phyloP scores from a whole-genome alignment of 2,797 vertebrate genomes.

The Acanthurus tractus region DNA sequence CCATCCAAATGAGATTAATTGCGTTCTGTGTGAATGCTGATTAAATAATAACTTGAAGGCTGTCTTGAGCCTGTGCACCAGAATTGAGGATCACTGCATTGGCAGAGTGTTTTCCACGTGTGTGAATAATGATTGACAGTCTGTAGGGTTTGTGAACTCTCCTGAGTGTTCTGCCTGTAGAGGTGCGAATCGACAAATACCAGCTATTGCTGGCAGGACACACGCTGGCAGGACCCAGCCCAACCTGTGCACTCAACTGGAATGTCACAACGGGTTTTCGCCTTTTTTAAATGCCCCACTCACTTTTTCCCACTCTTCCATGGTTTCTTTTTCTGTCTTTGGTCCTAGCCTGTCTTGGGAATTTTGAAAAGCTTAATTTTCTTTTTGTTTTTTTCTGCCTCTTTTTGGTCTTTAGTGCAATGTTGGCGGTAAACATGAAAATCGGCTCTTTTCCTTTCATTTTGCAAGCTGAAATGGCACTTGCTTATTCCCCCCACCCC shows the following conservation, averaged over 20 bases:
- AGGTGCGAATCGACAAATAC: constrained; percentile 60
- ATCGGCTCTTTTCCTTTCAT: constrained; percentile 69
- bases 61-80: background rate
- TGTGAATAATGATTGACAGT: constrained; percentile 55
- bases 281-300: constrained; percentile 35
- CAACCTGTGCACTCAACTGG: constrained; percentile 27
- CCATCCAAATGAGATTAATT: background rate
- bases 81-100: constrained; percentile 3
- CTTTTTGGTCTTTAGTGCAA: constrained; percentile 56
- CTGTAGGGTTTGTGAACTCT: constrained; percentile 32
- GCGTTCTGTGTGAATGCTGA: background rate
- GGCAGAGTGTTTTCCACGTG: background rate
- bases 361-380: constrained; percentile 47
- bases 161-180: constrained; percentile 36
- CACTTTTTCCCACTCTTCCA: constrained; percentile 13
- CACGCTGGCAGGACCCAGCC: constrained; percentile 18
- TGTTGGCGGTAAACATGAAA: constrained; percentile 76
- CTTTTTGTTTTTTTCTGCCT: constrained; percentile 34
- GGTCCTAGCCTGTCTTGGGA: constrained; percentile 36
- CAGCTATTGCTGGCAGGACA: constrained; percentile 23
- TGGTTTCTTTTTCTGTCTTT: constrained; percentile 47
- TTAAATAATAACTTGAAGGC: background rate
- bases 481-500: constrained; percentile 29
- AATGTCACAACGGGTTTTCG: constrained; percentile 51
- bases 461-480: constrained; percentile 64